These are phyloP conservation scores for Sialia sialis DNA, from an alignment of 2,113 vertebrate genomes.

Conservation along the genomic window DNA sequence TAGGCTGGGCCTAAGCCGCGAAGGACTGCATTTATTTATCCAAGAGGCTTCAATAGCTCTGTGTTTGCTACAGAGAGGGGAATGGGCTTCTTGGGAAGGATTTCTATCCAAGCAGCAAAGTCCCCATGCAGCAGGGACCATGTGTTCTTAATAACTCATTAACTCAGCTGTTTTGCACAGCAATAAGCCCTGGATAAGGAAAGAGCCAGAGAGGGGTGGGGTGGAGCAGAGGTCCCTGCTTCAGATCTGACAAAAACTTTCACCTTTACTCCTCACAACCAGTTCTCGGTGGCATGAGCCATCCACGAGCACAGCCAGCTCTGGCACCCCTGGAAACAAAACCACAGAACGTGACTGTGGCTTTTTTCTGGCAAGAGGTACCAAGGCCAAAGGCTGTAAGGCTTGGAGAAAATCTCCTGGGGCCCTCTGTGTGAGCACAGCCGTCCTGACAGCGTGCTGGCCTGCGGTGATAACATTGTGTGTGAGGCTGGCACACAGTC, in stretches of 20 bases:
- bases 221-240: not conserved
- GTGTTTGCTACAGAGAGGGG: not conserved
- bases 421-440: not conserved
- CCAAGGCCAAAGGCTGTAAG: not conserved
- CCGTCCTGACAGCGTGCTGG: not conserved
- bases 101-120: not conserved
- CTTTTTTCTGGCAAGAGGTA: not conserved
- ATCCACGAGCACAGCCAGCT: not conserved
- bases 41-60: not conserved
- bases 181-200: not conserved
- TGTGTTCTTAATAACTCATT: not conserved
- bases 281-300: not conserved
- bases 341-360: not conserved
- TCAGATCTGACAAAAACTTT: not conserved
- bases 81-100: not conserved
- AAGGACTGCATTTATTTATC: not conserved
- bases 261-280: not conserved
- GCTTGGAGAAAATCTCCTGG: not conserved
- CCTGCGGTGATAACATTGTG: slow-evolving; percentile 61
- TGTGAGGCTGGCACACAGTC: slow-evolving; percentile 17
- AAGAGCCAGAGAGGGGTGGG: not conserved
- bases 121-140: not conserved
- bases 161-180: not conserved
- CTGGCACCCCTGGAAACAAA: not conserved
- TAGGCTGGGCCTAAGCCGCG: not conserved